Evolutionary conservation across 2,113 vertebrate species (phyloP).

Genomic region (Chamaetylas fuelleborni): DNA sequence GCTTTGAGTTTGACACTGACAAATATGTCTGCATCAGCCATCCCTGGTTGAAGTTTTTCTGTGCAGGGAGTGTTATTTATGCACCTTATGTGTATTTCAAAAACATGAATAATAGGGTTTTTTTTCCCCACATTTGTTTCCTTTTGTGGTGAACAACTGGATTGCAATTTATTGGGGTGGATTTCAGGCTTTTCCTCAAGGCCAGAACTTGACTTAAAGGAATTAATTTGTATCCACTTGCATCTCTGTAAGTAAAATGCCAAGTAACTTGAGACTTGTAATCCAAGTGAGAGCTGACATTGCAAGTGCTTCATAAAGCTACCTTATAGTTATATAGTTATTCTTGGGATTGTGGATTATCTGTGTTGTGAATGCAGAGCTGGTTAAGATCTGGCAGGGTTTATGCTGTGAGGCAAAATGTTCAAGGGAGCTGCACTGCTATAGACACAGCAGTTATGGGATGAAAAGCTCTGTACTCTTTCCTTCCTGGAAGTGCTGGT

Average conservation of each 20-base stretch:
- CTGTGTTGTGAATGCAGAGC: not conserved
- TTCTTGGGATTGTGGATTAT: not conserved
- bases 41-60: not conserved
- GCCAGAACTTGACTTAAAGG: not conserved
- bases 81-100: not conserved
- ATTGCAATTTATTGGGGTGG: not conserved
- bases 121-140: not conserved
- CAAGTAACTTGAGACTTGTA: not conserved
- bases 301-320: not conserved
- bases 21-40: not conserved
- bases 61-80: not conserved
- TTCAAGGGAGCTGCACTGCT: not conserved
- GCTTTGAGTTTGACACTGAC: not conserved
- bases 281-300: accelerated
- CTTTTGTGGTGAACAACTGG: not conserved
- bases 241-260: not conserved
- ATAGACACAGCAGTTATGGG: not conserved
- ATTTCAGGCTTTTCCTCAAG: not conserved
- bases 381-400: not conserved
- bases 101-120: not conserved
- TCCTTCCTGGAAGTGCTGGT: not conserved
- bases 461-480: not conserved
- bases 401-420: not conserved
- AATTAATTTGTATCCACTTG: not conserved
- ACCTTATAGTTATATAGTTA: not conserved